Base-by-base conservation (phyloP, 2,888 invertebrate species). In the Euplagia quadripunctaria region DNA sequence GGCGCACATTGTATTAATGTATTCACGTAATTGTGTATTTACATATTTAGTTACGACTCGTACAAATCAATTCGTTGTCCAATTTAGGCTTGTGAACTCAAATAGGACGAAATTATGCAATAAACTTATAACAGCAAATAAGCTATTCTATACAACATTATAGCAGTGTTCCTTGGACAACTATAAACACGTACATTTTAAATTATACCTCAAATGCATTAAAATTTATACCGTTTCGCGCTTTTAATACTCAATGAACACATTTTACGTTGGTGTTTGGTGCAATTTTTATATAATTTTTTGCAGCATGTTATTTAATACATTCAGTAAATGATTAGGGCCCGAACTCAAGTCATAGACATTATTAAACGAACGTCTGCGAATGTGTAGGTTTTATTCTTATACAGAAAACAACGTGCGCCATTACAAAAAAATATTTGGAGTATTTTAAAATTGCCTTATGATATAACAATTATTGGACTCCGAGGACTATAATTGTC, bases 401-500 rank as follows among this genome's bases (percentile, higher is more conserved):
- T 31, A 17, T 41, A 41, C 7, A 52, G n/a, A 68, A 11, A 42
- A 20, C 11, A 76, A 74, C 68, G 64, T 71, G 76, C 83, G 73
- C 76, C 74, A 64, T 67, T 68, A 16, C 43, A 46, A 46, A 17
- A n/a, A 11, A 55, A 42, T 43, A 14, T 49, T 69, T 67, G 8
- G 55, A 55, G 4, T 64, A 31, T 12, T 55, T 42, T 42, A 8
- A 64, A 74, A 64, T 52, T 49, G 7, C 65, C 63, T 70, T n/a
- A 64, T 20, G 67, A 65, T 11, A n/a, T 65, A 65, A 66, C 42
- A 43, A n/a, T 73, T 65, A 73, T 76, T 74, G 79, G 76, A 79
- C 79, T 76, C 66, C 78, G 84, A 84, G 85, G 82, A 85, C 82
- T 84, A 85, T 79, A 82, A 76, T 76, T 79, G 67, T 81, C 77